Evolutionary conservation across 2,888 invertebrate species (phyloP).

Genomic region (Prenolepis imparis): DNA sequence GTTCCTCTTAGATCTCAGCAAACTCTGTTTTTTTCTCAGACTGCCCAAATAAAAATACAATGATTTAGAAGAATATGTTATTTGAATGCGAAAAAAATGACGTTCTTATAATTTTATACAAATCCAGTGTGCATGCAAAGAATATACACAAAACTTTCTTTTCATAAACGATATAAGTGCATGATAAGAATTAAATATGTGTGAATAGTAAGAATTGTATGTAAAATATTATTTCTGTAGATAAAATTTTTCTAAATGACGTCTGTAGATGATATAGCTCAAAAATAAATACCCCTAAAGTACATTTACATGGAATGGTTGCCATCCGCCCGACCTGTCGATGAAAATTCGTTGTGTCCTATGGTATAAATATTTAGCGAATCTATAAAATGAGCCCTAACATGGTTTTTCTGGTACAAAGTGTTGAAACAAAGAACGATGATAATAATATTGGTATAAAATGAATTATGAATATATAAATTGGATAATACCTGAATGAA

Average conservation of each 20-base stretch:
- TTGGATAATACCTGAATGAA: constrained; percentile 89
- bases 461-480: constrained; percentile 87
- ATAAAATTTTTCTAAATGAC: constrained; percentile 31
- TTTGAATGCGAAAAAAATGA: constrained; percentile 72
- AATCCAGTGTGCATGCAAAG: constrained; percentile 76
- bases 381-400: constrained; percentile 76
- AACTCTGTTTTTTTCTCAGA: constrained; percentile 71
- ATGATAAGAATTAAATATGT: constrained; percentile 62
- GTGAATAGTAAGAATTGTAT: constrained; percentile 32
- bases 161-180: constrained; percentile 66
- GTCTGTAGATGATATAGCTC: constrained; percentile 32
- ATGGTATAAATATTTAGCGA: constrained; percentile 70
- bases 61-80: constrained; percentile 70
- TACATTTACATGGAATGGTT: constrained; percentile 71
- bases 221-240: constrained; percentile 33
- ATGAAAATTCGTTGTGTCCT: constrained; percentile 73
- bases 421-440: constrained; percentile 82
- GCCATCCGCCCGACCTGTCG: constrained; percentile 76
- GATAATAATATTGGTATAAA: constrained; percentile 84
- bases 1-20: constrained; percentile 69
- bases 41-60: constrained; percentile 73
- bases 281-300: constrained; percentile 60
- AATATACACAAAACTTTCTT: constrained; percentile 56
- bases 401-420: constrained; percentile 73
- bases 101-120: constrained; percentile 65